Conservation (phyloP, 2,797 vertebrate genomes). For the Coreius guichenoti region DNA sequence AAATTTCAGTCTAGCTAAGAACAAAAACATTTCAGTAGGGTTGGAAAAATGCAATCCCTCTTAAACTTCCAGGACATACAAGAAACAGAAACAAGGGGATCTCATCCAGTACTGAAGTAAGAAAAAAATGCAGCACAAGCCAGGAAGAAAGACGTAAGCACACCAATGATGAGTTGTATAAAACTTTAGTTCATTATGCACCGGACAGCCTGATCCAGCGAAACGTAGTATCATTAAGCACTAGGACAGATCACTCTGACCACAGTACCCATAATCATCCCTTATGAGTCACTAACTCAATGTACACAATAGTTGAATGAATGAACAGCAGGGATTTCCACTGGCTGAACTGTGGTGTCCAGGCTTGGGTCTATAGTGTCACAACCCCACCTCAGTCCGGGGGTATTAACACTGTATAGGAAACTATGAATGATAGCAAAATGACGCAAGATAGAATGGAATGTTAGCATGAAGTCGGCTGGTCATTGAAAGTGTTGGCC, state of each 20-base stretch:
- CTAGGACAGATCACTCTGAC: slow-evolving; percentile 12
- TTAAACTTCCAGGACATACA: neutral
- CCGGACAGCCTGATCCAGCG: neutral
- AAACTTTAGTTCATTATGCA: neutral
- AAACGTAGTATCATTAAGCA: slow-evolving; percentile 5
- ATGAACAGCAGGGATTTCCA: slow-evolving; percentile 59
- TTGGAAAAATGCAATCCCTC: neutral
- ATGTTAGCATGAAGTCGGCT: slow-evolving; percentile 65
- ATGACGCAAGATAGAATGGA: slow-evolving; percentile 78
- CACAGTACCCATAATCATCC: slow-evolving; percentile 26
- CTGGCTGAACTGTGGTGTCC: slow-evolving; percentile 63
- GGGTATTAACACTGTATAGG: slow-evolving; percentile 78
- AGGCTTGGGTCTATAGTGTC: slow-evolving; percentile 73
- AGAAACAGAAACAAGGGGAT: slow-evolving; percentile 7
- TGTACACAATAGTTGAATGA: slow-evolving; percentile 45
- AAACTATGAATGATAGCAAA: slow-evolving; percentile 75
- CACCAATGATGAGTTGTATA: slow-evolving; percentile 9
- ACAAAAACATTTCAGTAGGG: neutral
- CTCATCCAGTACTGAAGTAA: neutral
- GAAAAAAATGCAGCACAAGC: neutral
- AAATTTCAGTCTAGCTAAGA: neutral
- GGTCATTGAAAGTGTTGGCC: neutral
- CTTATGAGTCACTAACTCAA: slow-evolving; percentile 34
- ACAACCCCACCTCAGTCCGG: slow-evolving; percentile 67
- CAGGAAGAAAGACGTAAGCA: neutral